Evolutionary conservation across 1,140 invertebrate genomes (phyloP).

Genomic region (Drosophila kikkawai): DNA sequence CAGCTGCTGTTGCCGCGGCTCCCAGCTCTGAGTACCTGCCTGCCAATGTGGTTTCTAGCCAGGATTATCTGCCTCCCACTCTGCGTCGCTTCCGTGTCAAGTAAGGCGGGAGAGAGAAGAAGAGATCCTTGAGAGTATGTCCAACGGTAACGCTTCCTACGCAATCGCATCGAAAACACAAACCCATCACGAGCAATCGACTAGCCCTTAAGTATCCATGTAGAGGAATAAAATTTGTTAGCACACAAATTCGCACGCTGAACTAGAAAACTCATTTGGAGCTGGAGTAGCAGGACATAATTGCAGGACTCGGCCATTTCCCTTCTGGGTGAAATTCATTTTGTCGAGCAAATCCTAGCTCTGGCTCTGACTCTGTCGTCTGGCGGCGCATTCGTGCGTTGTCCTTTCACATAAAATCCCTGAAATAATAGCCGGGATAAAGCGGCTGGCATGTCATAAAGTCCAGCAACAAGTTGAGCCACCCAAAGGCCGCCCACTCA

Average conservation of each 20-base stretch:
- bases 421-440: conserved; percentile 81
- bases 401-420: conserved; percentile 77
- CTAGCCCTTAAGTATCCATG: conserved; percentile 59
- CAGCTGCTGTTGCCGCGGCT: not conserved
- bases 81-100: conserved; percentile 73
- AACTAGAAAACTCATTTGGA: conserved; percentile 43
- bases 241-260: conserved; percentile 42
- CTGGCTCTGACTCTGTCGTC: conserved; percentile 11
- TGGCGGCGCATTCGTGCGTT: conserved; percentile 62
- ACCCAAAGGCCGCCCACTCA: conserved; percentile 17
- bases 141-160: conserved; percentile 70
- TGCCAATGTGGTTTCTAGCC: conserved; percentile 52
- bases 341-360: conserved; percentile 56
- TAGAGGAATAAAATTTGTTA: conserved; percentile 70
- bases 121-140: not conserved
- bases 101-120: conserved; percentile 25
- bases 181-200: conserved; percentile 41
- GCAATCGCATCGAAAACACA: conserved; percentile 31
- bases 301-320: conserved; percentile 41
- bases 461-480: conserved; percentile 80
- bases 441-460: conserved; percentile 73
- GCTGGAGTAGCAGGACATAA: conserved; percentile 32
- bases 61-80: conserved; percentile 72
- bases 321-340: conserved; percentile 60
- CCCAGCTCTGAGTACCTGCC: conserved; percentile 62